phyloP scores from a whole-genome alignment of 2,113 vertebrate species.

The Ornithorhynchus anatinus region DNA sequence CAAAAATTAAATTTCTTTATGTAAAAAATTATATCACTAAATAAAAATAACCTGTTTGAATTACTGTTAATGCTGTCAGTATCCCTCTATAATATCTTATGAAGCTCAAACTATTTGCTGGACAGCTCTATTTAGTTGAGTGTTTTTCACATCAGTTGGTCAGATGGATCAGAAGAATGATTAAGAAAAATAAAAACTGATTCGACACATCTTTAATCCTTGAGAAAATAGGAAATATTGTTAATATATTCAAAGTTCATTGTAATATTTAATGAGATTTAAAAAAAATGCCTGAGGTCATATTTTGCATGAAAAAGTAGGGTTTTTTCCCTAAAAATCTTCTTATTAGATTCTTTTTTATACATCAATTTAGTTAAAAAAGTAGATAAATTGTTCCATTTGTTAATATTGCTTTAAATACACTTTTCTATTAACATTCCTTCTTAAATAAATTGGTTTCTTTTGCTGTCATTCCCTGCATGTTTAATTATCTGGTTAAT shows the following conservation, averaged over 20 bases:
- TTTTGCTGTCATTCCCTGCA: conserved; percentile 13
- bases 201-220: neutral
- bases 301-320: neutral
- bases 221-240: neutral
- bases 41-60: neutral
- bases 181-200: neutral
- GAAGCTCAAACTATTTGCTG: neutral
- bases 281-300: no score
- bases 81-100: neutral
- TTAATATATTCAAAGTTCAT: neutral
- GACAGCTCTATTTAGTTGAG: neutral
- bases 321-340: neutral
- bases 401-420: conserved; percentile 12
- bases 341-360: neutral
- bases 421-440: conserved; percentile 32
- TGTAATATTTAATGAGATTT: neutral
- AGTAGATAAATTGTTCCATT: neutral
- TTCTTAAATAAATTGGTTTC: conserved; percentile 27
- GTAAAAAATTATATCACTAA: no score
- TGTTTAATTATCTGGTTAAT: conserved; percentile 49
- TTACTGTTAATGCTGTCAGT: neutral
- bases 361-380: neutral
- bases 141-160: neutral
- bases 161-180: neutral
- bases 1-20: neutral